Base-by-base conservation (phyloP, 2,888 invertebrate species). In the Cosmia pyralina region DNA sequence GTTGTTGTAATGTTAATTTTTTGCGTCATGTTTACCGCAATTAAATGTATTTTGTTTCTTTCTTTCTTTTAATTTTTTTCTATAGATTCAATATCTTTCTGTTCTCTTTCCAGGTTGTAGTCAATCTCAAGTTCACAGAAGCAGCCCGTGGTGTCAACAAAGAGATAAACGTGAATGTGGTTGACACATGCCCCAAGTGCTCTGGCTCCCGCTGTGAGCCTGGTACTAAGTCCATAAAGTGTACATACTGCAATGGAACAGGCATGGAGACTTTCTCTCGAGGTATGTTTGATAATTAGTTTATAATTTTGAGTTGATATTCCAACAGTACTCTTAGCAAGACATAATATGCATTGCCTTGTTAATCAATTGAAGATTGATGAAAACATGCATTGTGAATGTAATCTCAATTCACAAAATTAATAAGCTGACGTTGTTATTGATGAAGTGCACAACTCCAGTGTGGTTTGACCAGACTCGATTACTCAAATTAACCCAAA, bases 111-210 rank as follows among this genome's bases (percentile, higher is more conserved):
- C 90, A 98, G 98, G 96, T 98, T 22, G 97, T 98, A 62, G 97
- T 99, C 96, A 98, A 98, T 89, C 95, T 99, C 83, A 97, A 98
- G 1, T 99, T 99, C 92, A 97, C 98, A 0, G 98, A 99, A 97
- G 99, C 99, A 10, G 99, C 99, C 0, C 97, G 99, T 6, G 99
- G 99, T 52, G 97, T 98, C 0, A 99, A 99, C 93, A 99, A 99
- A 93, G 99, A 99, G 65, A 97, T 99, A 0, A 97, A 97, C 81
- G 95, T 99, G 6, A 99, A 99, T 93, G 98, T 99, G 0, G 97
- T 99, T 13, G 99, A 99, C 90, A 98, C 97, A 0, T 99, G 99
- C 92, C 97, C 97, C 0, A 98, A 98, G 92, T 99, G 99, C 92
- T 92, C 94, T 58, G 99, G 99, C 0, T 96, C 97, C 4, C 97